Evolutionary conservation across 1,140 invertebrate genomes (phyloP).

Genomic region (Diorhabda carinulata): DNA sequence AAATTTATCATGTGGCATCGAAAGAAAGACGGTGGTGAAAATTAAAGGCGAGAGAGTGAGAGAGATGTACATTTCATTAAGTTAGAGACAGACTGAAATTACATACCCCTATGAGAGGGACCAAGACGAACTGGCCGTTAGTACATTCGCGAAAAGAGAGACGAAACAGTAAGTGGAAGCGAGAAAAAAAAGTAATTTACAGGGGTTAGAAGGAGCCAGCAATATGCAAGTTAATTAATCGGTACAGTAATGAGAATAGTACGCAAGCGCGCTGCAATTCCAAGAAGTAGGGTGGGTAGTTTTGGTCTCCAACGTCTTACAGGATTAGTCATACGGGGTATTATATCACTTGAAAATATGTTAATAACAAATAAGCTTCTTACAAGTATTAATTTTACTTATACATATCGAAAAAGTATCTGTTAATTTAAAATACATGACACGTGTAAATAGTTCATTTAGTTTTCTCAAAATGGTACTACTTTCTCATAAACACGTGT

Average conservation of each 20-base stretch:
- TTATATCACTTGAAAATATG: background rate
- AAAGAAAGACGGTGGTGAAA: slow-evolving; percentile 30
- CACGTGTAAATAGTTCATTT: no score
- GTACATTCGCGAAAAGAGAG: slow-evolving; percentile 22
- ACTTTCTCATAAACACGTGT: no score
- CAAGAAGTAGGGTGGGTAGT: slow-evolving; percentile 27
- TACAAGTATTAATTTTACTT: background rate
- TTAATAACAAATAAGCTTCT: background rate
- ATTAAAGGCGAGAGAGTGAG: slow-evolving; percentile 36
- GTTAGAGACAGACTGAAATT: slow-evolving; percentile 48
- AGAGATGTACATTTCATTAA: slow-evolving; percentile 47
- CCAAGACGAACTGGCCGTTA: slow-evolving; percentile 35
- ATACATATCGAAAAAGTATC: no score
- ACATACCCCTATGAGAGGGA: slow-evolving; percentile 45
- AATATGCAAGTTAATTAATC: slow-evolving; percentile 51
- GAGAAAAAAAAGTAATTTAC: slow-evolving; percentile 42
- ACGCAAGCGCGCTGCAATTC: slow-evolving; percentile 42
- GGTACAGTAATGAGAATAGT: slow-evolving; percentile 48
- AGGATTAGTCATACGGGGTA: slow-evolving; percentile 42
- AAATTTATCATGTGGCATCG: slow-evolving; percentile 43
- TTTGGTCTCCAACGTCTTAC: slow-evolving; percentile 46
- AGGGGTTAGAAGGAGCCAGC: slow-evolving; percentile 45
- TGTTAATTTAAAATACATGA: no score
- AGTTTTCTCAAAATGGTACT: no score
- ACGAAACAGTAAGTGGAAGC: slow-evolving; percentile 29